A percentile compares a stretch with the other conserved stretches of the same genome.
Evolutionary conservation across 2,797 vertebrate species (phyloP).

Genomic region (Melanotaenia trifasciata): DNA sequence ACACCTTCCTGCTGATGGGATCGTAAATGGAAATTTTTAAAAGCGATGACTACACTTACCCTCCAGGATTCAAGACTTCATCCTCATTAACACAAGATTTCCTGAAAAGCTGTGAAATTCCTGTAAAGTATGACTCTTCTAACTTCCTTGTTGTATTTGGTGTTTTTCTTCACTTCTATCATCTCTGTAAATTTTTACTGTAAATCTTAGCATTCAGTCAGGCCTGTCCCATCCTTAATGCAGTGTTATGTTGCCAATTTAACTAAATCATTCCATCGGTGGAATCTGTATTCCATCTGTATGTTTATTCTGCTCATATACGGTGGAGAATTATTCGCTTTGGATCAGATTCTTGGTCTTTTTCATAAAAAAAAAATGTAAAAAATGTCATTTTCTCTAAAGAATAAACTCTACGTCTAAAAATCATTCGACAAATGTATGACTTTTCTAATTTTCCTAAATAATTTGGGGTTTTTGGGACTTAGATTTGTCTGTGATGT

Average conservation of each 20-base stretch:
- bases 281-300: constrained; percentile 6
- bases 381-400: constrained; percentile 48
- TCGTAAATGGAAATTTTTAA: constrained; percentile 26
- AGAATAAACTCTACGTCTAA: constrained; percentile 55
- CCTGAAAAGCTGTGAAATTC: constrained; percentile 11
- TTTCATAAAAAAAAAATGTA: constrained; percentile 6
- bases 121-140: constrained; percentile 31
- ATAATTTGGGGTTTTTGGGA: neutral
- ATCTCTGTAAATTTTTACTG: constrained; percentile 23
- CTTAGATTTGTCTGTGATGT: neutral
- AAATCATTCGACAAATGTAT: neutral
- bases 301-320: constrained; percentile 45
- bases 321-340: constrained; percentile 24
- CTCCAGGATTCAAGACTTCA: constrained; percentile 28
- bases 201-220: constrained; percentile 9
- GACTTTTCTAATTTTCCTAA: neutral
- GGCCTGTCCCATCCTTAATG: neutral
- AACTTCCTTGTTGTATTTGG: neutral
- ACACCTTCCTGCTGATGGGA: constrained; percentile 23
- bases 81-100: neutral
- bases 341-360: neutral
- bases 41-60: constrained; percentile 6
- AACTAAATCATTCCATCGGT: constrained; percentile 11
- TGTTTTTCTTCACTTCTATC: constrained; percentile 19
- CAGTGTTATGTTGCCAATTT: constrained; percentile 15